phyloP scores from a whole-genome alignment of 2,797 vertebrate species.

The Anguilla anguilla region DNA sequence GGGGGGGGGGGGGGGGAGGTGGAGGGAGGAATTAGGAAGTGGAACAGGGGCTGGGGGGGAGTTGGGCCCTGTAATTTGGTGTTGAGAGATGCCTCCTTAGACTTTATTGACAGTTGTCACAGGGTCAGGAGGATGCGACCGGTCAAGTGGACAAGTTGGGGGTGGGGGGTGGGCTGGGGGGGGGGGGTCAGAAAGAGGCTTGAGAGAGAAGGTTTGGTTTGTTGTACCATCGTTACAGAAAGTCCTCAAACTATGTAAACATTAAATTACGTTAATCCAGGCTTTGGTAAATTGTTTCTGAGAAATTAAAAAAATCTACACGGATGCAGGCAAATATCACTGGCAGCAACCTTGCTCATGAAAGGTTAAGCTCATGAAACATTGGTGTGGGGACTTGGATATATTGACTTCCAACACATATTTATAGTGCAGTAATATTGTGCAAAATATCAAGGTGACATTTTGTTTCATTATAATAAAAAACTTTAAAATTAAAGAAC shows the following conservation, averaged over 20 bases:
- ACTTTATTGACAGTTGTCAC: conserved; percentile 32
- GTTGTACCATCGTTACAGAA: neutral
- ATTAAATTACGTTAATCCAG: neutral
- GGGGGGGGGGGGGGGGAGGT: neutral
- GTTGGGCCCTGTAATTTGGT: conserved; percentile 27
- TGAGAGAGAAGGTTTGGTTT: conserved; percentile 19
- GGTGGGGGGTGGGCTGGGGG: neutral
- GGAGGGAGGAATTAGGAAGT: conserved; percentile 38
- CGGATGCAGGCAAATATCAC: neutral
- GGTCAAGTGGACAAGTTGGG: conserved; percentile 23
- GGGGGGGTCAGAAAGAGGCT: conserved; percentile 9
- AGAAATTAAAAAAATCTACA: neutral
- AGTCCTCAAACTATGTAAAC: neutral
- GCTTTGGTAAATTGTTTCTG: neutral
- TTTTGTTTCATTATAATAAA: neutral
- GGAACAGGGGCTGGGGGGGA: conserved; percentile 34
- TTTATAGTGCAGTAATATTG: neutral
- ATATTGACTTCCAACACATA: neutral
- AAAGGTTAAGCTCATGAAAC: neutral
- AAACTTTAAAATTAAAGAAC: neutral
- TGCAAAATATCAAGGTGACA: neutral
- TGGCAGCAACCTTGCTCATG: too few relatives aligned
- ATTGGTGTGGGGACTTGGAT: neutral
- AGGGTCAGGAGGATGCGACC: conserved; percentile 35
- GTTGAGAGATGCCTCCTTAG: conserved; percentile 41